Conservation (phyloP, 2,888 invertebrate genomes). For the Tipula helvola region DNA sequence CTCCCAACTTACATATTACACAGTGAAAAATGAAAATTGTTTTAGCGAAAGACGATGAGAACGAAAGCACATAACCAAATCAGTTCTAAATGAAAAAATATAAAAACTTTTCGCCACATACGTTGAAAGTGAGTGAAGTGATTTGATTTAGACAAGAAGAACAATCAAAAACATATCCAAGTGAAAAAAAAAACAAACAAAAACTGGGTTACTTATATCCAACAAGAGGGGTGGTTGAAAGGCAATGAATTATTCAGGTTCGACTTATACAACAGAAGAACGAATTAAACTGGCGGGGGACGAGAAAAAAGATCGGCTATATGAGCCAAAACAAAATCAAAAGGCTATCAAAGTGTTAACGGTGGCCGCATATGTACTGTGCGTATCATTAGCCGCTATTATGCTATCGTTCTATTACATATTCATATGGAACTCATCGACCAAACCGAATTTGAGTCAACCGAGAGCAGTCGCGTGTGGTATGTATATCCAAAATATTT, state of each 20-base stretch:
- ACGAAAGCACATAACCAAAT: not conserved
- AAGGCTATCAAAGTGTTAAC: constrained; percentile 84
- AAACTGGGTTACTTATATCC: not conserved
- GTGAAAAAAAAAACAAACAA: not conserved
- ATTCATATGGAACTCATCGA: constrained; percentile 78
- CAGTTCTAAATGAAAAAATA: not conserved
- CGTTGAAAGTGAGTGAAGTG: not conserved
- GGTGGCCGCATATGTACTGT: constrained; percentile 85
- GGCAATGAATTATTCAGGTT: not conserved
- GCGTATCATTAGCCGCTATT: constrained; percentile 87
- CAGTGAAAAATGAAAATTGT: not conserved
- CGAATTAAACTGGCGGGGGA: constrained; percentile 8
- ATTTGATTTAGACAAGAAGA: not conserved
- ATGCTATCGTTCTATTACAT: constrained; percentile 89
- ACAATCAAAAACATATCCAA: not conserved
- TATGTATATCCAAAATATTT: constrained; percentile 14
- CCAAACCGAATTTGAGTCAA: constrained; percentile 34
- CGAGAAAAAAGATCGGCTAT: constrained; percentile 22
- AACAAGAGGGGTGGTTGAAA: not conserved
- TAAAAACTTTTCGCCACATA: not conserved
- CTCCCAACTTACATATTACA: not conserved
- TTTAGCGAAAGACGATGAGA: not conserved
- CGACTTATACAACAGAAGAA: constrained; percentile 8
- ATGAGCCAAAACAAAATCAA: constrained; percentile 70
- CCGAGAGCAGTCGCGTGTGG: constrained; percentile 29